phyloP scores from a whole-genome alignment of 2,797 vertebrate species.

The Amblyraja radiata region DNA sequence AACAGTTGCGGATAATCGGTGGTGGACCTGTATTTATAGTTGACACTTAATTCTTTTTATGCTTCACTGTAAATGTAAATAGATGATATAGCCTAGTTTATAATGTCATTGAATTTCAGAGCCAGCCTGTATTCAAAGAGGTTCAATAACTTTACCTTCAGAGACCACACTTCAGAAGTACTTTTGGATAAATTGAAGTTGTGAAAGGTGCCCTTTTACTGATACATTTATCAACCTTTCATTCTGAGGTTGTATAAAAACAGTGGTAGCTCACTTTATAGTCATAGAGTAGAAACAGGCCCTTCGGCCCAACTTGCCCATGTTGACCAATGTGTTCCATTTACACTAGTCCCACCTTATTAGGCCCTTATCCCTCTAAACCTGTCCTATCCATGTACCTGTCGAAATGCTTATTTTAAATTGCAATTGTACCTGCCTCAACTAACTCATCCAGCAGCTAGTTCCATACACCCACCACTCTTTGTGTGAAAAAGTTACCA shows the following conservation, averaged over 20 bases:
- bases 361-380: no score
- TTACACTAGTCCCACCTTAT: no score
- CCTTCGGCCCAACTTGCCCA: no score
- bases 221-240: background rate
- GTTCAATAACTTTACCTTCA: constrained; percentile 42
- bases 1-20: background rate
- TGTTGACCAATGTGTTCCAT: no score
- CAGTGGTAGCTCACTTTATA: background rate
- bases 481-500: no score
- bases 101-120: constrained; percentile 75
- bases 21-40: background rate
- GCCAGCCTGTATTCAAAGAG: constrained; percentile 91
- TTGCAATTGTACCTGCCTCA: no score
- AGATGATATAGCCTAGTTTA: background rate
- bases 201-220: background rate
- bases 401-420: no score
- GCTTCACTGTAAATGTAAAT: background rate
- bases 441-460: no score
- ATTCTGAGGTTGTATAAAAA: background rate
- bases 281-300: no score
- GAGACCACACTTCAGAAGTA: background rate
- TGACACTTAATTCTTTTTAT: background rate
- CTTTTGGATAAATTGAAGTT: background rate
- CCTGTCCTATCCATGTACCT: no score
- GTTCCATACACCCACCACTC: no score